These are phyloP conservation scores for Drosophila sp. DNA, from an alignment of 1,140 invertebrate genomes.

Conservation along the genomic window DNA sequence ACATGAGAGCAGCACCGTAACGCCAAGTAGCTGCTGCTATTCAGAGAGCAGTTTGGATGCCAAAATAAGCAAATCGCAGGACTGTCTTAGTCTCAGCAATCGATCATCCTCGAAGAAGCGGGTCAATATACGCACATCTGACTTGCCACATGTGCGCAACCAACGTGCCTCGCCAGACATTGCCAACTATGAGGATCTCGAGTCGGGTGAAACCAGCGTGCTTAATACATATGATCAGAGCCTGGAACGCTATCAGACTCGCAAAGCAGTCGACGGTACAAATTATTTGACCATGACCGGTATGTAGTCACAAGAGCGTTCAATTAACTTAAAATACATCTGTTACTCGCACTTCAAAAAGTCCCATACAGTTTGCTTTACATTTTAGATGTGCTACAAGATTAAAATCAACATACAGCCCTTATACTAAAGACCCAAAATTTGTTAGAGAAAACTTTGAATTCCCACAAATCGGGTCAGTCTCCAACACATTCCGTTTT, in stretches of 20 bases:
- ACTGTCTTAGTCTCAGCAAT: slow-evolving; percentile 85
- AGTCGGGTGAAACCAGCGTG: slow-evolving; percentile 85
- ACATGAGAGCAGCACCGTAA: slow-evolving; percentile 81
- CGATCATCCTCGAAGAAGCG: slow-evolving; percentile 86
- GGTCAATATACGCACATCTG: slow-evolving; percentile 86
- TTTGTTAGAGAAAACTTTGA: no score
- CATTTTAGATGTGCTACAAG: no score
- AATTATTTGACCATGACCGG: slow-evolving; percentile 88
- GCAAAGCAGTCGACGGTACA: slow-evolving; percentile 85
- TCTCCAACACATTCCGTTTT: no score
- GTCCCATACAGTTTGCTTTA: no score
- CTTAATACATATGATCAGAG: slow-evolving; percentile 85
- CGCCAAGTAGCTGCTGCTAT: slow-evolving; percentile 82
- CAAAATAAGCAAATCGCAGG: slow-evolving; percentile 80
- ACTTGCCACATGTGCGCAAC: slow-evolving; percentile 64
- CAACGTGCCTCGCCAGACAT: slow-evolving; percentile 77
- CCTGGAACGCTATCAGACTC: slow-evolving; percentile 85
- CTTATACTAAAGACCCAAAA: no score
- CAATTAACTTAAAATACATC: no score
- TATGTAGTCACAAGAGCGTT: background rate
- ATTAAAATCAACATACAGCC: no score
- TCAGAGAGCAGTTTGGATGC: slow-evolving; percentile 83
- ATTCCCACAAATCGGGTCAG: no score
- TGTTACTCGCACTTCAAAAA: no score
- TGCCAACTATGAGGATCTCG: slow-evolving; percentile 78